Conservation (phyloP, 2,797 vertebrate species). For the Arctocebus calabarensis region DNA sequence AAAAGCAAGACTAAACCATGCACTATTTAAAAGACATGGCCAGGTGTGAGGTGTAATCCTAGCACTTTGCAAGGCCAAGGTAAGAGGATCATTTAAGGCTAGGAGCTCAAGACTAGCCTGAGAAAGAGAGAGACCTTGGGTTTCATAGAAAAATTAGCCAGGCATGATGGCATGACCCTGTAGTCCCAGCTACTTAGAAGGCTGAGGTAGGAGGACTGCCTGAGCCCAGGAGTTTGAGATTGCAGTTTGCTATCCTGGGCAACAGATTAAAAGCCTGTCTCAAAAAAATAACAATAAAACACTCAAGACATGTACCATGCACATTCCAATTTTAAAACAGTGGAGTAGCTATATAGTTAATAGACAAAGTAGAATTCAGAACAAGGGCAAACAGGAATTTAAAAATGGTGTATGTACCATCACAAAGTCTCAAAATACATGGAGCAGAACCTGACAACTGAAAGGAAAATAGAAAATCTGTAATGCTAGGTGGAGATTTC, state of each 20-base stretch:
- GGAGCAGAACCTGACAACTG: neutral
- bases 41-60: neutral
- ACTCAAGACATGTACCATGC: neutral
- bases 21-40: neutral
- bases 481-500: neutral
- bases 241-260: neutral
- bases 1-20: constrained; percentile 22
- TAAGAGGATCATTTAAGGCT: neutral
- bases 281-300: neutral
- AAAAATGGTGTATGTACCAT: neutral
- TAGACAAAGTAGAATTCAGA: constrained; percentile 23
- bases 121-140: neutral
- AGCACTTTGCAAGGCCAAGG: neutral
- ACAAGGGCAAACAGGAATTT: neutral
- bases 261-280: neutral
- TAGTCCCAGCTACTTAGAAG: neutral
- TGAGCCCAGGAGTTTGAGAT: neutral
- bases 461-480: neutral
- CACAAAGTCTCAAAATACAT: constrained; percentile 1
- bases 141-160: neutral
- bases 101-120: neutral
- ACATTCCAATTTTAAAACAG: neutral
- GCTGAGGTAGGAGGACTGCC: neutral
- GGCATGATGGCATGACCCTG: neutral
- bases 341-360: neutral